Percentiles rank a stretch among this genome's conserved stretches.
These are phyloP conservation scores for Globia sparganii DNA, from an alignment of 2,888 invertebrate species.

Conservation along the genomic window DNA sequence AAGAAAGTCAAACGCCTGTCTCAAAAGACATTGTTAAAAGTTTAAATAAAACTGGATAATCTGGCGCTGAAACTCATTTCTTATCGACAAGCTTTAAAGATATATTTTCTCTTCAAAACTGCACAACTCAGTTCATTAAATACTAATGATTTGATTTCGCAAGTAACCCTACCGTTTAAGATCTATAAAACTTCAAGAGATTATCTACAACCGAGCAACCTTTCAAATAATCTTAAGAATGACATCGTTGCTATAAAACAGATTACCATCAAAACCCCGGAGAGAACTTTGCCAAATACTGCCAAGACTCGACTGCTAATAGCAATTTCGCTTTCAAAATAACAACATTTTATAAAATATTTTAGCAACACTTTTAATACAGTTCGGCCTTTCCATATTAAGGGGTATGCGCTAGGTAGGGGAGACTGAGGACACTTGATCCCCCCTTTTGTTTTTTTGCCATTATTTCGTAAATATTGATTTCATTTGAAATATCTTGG, in stretches of 20 bases:
- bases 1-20: too few relatives aligned
- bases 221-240: conserved; percentile 34
- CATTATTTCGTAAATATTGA: too few relatives aligned
- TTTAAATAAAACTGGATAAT: too few relatives aligned
- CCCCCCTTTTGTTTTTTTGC: too few relatives aligned
- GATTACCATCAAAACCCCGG: conserved; percentile 41
- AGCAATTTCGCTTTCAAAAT: conserved; percentile 39
- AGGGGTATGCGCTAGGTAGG: not conserved
- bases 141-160: conserved; percentile 16
- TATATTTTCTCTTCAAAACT: not conserved
- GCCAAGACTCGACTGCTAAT: conserved; percentile 34
- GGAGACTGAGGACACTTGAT: too few relatives aligned
- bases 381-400: conserved; percentile 13
- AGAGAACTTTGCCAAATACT: conserved; percentile 34
- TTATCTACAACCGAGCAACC: conserved; percentile 30
- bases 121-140: not conserved
- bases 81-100: too few relatives aligned
- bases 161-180: conserved; percentile 21
- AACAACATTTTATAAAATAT: conserved; percentile 26
- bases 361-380: conserved; percentile 34
- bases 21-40: too few relatives aligned
- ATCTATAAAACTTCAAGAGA: conserved; percentile 34
- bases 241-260: conserved; percentile 35
- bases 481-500: too few relatives aligned
- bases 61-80: not conserved